Percentiles rank a stretch among this genome's conserved stretches.
Conservation (phyloP, 2,888 invertebrate species). For the Azorinus chamasolen region DNA sequence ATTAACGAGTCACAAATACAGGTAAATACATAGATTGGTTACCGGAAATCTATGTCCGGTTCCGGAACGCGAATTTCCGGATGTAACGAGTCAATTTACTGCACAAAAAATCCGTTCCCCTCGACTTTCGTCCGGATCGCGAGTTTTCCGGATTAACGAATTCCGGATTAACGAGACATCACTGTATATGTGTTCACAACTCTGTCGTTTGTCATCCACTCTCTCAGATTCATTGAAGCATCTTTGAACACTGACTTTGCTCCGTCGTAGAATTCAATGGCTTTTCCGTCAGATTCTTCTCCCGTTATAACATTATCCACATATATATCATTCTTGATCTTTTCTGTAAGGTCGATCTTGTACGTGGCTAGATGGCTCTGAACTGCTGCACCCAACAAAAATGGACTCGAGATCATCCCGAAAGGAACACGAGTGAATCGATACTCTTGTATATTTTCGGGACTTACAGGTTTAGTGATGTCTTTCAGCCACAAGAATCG, state of each 20-base stretch:
- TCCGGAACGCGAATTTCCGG: too few relatives aligned
- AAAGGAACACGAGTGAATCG: constrained; percentile 18
- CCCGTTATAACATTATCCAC: constrained; percentile 14
- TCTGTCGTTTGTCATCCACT: constrained; percentile 16
- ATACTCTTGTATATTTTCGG: constrained; percentile 12
- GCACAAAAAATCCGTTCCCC: too few relatives aligned
- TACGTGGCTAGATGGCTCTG: constrained; percentile 11
- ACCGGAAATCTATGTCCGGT: too few relatives aligned
- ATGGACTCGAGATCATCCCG: constrained; percentile 12
- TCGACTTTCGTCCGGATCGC: too few relatives aligned
- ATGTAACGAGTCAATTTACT: too few relatives aligned
- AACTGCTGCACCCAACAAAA: constrained; percentile 13
- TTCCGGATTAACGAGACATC: too few relatives aligned
- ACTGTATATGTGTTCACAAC: neutral
- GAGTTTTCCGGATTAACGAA: too few relatives aligned
- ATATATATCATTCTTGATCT: constrained; percentile 10
- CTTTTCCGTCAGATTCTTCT: neutral
- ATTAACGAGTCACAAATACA: too few relatives aligned
- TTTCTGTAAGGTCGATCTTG: neutral
- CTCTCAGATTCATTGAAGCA: constrained; percentile 25
- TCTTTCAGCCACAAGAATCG: constrained; percentile 45
- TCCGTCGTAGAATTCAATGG: neutral
- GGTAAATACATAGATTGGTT: too few relatives aligned
- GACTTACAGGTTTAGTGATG: neutral
- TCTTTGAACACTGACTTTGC: constrained; percentile 4